These are phyloP conservation scores for Helicorthomorpha holstii DNA, from an alignment of 1,140 invertebrate genomes.

Conservation along the genomic window DNA sequence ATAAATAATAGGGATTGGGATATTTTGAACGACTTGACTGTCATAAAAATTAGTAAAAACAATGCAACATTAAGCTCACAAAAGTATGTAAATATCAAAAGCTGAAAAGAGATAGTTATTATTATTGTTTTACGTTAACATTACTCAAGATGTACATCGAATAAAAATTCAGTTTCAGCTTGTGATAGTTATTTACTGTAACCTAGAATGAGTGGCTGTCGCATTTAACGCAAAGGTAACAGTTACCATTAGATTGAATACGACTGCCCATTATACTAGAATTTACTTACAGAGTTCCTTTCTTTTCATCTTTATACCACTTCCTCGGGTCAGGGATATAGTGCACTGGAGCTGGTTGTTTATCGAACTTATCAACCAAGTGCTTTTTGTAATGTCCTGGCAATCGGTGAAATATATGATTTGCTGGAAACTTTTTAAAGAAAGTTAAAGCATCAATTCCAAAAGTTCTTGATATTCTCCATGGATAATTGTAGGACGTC, in stretches of 20 bases:
- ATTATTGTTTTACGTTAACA: slow-evolving; percentile 2
- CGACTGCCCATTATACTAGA: neutral
- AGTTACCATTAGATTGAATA: too few species aligned
- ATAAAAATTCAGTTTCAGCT: too few species aligned
- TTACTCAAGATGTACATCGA: too few species aligned
- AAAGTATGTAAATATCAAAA: slow-evolving; percentile 3
- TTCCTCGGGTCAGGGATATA: slow-evolving; percentile 54
- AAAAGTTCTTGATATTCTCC: too few species aligned
- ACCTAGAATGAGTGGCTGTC: too few species aligned
- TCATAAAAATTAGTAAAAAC: too few species aligned
- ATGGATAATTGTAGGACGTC: too few species aligned
- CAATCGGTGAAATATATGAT: slow-evolving; percentile 24
- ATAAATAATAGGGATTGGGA: slow-evolving; percentile 54
- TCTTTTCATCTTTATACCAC: slow-evolving; percentile 51
- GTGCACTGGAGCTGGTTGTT: slow-evolving; percentile 60
- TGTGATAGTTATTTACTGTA: too few species aligned
- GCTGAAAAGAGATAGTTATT: slow-evolving; percentile 5
- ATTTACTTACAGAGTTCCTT: slow-evolving; percentile 42
- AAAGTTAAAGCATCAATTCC: slow-evolving; percentile 1
- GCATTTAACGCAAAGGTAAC: too few species aligned
- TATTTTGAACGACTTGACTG: slow-evolving; percentile 49
- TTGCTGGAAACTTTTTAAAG: neutral
- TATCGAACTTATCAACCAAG: slow-evolving; percentile 63
- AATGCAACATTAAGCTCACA: slow-evolving; percentile 16
- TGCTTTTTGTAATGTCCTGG: slow-evolving; percentile 77